Evolutionary conservation across 2,888 invertebrate genomes (phyloP).

Genomic region (Heliothis peltigera): DNA sequence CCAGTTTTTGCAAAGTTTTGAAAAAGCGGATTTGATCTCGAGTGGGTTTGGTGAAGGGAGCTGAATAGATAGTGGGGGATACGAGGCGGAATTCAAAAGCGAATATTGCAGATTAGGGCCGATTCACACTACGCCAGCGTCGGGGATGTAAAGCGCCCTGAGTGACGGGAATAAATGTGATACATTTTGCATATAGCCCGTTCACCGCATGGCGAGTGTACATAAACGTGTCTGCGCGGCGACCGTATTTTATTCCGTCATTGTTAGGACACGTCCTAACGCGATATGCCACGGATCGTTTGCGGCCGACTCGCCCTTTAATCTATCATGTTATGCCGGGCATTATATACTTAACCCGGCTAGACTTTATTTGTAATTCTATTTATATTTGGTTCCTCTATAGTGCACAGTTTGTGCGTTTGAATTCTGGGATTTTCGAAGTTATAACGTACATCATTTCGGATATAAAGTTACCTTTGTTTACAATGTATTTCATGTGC

Average conservation of each 20-base stretch:
- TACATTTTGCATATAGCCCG: slow-evolving; percentile 47
- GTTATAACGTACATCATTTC: too few species aligned
- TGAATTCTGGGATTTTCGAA: too few species aligned
- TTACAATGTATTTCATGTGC: too few species aligned
- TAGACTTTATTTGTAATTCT: background rate
- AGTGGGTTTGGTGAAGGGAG: slow-evolving; percentile 5
- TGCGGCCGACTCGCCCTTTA: too few species aligned
- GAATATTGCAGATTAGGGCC: slow-evolving; percentile 44
- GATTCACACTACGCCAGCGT: slow-evolving; percentile 21
- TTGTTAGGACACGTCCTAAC: slow-evolving; percentile 37
- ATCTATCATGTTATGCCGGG: background rate
- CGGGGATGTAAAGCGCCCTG: slow-evolving; percentile 11
- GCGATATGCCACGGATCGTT: background rate
- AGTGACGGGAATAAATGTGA: slow-evolving; percentile 52
- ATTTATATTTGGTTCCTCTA: background rate
- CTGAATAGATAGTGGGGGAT: slow-evolving; percentile 18
- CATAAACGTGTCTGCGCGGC: slow-evolving; percentile 25
- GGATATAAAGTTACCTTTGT: too few species aligned
- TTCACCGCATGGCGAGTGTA: slow-evolving; percentile 16
- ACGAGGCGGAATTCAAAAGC: slow-evolving; percentile 31
- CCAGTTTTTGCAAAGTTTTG: background rate
- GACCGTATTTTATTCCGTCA: slow-evolving; percentile 40
- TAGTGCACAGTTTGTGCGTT: too few species aligned
- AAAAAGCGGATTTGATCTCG: background rate
- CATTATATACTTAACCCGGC: slow-evolving; percentile 4